Percentiles rank a stretch among this genome's conserved stretches.
Conservation (phyloP, 2,888 invertebrate genomes). For the Sthenelais limicola region DNA sequence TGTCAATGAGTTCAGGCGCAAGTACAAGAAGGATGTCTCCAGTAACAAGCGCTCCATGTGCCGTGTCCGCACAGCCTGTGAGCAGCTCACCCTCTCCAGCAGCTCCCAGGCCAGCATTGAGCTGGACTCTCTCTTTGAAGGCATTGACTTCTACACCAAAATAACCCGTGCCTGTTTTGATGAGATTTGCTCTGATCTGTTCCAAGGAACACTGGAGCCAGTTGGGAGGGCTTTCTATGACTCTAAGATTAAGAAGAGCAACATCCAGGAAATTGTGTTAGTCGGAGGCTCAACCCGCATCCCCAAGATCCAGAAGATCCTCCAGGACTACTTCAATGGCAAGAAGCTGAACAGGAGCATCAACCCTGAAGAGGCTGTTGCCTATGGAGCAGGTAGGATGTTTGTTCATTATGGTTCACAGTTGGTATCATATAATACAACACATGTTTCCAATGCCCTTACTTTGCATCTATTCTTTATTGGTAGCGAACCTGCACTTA, state of each 20-base stretch:
- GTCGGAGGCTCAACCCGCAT: conserved; percentile 96
- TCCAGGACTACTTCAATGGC: conserved; percentile 77
- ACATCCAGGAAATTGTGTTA: conserved; percentile 82
- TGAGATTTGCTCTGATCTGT: conserved; percentile 95
- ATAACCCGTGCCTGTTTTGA: conserved; percentile 98
- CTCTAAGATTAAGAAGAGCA: conserved; percentile 85
- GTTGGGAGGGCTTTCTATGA: conserved; percentile 96
- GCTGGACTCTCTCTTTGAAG: conserved; percentile 95
- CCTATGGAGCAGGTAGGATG: conserved; percentile 69
- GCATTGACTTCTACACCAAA: conserved; percentile 95
- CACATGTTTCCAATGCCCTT: too few species aligned
- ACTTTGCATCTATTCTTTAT: too few species aligned
- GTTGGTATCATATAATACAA: too few species aligned
- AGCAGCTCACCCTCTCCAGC: conserved; percentile 77
- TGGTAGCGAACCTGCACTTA: too few species aligned
- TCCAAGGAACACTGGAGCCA: conserved; percentile 95
- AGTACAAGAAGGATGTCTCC: conserved; percentile 72
- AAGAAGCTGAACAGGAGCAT: conserved; percentile 73
- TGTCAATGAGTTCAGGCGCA: conserved; percentile 71
- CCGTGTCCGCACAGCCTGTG: conserved; percentile 92
- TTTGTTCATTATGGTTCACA: too few species aligned
- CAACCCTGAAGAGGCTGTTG: conserved; percentile 73
- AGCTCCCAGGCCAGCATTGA: conserved; percentile 80
- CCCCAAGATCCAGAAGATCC: too few species aligned
- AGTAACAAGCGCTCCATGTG: conserved; percentile 90